Percentiles rank a stretch among this genome's conserved stretches.
phyloP scores from a whole-genome alignment of 2,888 invertebrate species.

The Heteropelma amictum region DNA sequence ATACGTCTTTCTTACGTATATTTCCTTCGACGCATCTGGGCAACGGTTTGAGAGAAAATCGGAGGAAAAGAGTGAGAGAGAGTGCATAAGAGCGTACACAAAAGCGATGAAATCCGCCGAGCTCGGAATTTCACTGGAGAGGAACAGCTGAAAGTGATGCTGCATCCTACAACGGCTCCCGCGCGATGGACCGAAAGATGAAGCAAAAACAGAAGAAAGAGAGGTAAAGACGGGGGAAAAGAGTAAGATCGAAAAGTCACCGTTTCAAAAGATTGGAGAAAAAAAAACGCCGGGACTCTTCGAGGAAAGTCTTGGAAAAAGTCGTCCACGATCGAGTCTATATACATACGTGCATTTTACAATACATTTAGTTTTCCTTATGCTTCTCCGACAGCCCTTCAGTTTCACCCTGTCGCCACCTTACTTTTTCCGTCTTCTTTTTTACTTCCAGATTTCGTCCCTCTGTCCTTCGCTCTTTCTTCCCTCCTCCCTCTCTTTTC shows the following conservation, averaged over 20 bases:
- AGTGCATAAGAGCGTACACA: constrained; percentile 48
- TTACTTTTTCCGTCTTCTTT: constrained; percentile 61
- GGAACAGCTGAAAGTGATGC: constrained; percentile 68
- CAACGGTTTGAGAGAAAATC: constrained; percentile 41
- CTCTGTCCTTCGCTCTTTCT: neutral
- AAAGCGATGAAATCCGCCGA: constrained; percentile 51
- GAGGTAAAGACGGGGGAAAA: constrained; percentile 15
- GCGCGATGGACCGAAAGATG: constrained; percentile 61
- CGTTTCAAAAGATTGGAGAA: constrained; percentile 7
- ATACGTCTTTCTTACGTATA: constrained; percentile 44
- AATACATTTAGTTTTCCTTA: constrained; percentile 53
- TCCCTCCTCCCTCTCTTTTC: constrained; percentile 7
- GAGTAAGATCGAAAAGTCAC: constrained; percentile 30
- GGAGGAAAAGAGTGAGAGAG: constrained; percentile 54
- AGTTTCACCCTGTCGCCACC: constrained; percentile 66
- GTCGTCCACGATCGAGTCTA: constrained; percentile 51
- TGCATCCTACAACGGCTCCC: constrained; percentile 57
- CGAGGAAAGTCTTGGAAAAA: constrained; percentile 52
- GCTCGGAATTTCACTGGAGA: constrained; percentile 55
- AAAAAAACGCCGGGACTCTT: constrained; percentile 47
- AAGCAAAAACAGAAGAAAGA: too few relatives aligned
- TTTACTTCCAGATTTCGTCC: constrained; percentile 2
- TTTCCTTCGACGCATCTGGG: constrained; percentile 38
- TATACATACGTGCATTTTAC: constrained; percentile 31
- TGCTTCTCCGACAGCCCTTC: constrained; percentile 60